Conservation (phyloP, 2,888 invertebrate species). For the Geotrupes spiniger region DNA sequence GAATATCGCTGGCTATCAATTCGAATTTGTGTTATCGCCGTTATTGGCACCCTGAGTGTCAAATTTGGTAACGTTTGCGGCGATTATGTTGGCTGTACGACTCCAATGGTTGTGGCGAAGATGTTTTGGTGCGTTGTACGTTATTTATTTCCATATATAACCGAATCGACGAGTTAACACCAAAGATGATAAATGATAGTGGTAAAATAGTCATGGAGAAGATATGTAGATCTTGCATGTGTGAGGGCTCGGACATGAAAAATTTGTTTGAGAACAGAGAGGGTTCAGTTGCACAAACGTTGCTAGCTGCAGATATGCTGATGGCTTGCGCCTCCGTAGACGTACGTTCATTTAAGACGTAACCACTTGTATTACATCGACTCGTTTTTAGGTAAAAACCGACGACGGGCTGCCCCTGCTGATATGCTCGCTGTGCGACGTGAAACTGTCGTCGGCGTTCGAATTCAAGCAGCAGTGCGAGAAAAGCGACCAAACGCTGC, state of each 20-base stretch:
- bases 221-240: conserved; percentile 50
- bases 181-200: conserved; percentile 15
- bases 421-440: conserved; percentile 45
- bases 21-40: no score
- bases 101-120: background rate
- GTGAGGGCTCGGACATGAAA: conserved; percentile 43
- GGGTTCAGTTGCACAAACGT: conserved; percentile 36
- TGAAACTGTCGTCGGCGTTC: conserved; percentile 44
- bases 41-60: no score
- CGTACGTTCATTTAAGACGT: conserved; percentile 32
- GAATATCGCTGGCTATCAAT: no score
- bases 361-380: conserved; percentile 3
- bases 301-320: conserved; percentile 47
- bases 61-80: background rate
- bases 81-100: no score
- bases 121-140: conserved; percentile 27
- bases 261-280: conserved; percentile 45
- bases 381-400: conserved; percentile 37
- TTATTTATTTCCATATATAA: no score
- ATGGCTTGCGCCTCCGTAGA: conserved; percentile 48
- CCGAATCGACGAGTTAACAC: no score
- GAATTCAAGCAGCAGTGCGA: conserved; percentile 48
- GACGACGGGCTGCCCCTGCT: conserved; percentile 46
- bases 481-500: conserved; percentile 44
- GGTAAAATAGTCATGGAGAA: conserved; percentile 39